A percentile compares a stretch with the other conserved stretches of the same genome.
phyloP scores from a whole-genome alignment of 2,888 invertebrate genomes.

The Andricus curvator region DNA sequence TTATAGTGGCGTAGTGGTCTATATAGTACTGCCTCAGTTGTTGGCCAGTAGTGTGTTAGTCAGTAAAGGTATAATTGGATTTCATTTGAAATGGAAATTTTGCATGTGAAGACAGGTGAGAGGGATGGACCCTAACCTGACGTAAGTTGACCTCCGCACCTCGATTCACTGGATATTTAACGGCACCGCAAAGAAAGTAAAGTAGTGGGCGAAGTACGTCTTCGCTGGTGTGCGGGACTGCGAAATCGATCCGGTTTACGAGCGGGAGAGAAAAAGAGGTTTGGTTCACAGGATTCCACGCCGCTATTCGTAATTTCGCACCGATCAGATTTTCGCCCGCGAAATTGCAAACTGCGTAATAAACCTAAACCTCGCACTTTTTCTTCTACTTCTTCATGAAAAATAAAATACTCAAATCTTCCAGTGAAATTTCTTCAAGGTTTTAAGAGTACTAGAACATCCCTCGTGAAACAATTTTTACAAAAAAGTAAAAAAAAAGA shows the following conservation, averaged over 20 bases:
- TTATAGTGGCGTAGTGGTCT: too few species aligned
- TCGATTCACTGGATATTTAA: conserved; percentile 71
- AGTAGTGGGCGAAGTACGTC: conserved; percentile 56
- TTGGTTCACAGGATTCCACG: conserved; percentile 13
- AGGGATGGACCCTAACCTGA: conserved; percentile 69
- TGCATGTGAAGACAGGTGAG: conserved; percentile 26
- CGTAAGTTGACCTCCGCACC: conserved; percentile 74
- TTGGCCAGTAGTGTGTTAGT: too few species aligned
- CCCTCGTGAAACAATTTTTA: too few species aligned
- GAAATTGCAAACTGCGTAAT: background rate
- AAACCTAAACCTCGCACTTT: background rate
- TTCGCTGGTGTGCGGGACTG: conserved; percentile 30
- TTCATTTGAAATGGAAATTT: conserved; percentile 7
- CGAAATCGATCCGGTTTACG: conserved; percentile 41
- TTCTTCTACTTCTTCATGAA: background rate
- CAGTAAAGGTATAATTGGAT: background rate
- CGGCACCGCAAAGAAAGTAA: conserved; percentile 75
- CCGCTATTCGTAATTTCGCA: conserved; percentile 20
- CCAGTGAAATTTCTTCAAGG: background rate
- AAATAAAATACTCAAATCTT: background rate
- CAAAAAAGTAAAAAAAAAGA: too few species aligned
- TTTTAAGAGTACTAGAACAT: background rate
- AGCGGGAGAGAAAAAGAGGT: conserved; percentile 13
- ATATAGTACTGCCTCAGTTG: background rate
- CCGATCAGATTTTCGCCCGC: background rate